Evolutionary conservation across 2,797 vertebrate genomes (phyloP), one percentile per base, ranked within the genome.

Genomic region (Otus scops): DNA sequence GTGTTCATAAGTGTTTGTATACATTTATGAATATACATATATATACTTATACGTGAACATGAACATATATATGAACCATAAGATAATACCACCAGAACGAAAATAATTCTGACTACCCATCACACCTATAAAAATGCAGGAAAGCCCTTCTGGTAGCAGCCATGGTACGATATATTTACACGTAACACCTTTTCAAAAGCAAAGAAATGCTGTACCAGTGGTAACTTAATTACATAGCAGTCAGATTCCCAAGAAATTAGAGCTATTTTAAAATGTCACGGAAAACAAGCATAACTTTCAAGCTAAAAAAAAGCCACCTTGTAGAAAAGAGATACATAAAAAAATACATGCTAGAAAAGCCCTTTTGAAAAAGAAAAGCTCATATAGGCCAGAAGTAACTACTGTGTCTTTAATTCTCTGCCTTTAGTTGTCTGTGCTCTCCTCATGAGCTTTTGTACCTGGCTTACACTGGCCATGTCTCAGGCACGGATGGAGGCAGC

Each of bases 151-250:
- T 94, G 39, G 48, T 76, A 84, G 76, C 41, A 88, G 53, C 45
- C 36, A 39, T 45, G 24, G 32, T 59, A 91, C 7, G 7, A 63
- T 27, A 38, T 77, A 92, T 95, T 93, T 84, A 85, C 14, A 74
- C 11, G 6, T 68, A 85, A 61, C n/a, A 89, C 3, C 21, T 96
- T 79, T 83, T 85, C 77, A 85, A 81, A 89, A 74, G 27, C 13
- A 28, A 60, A 68, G 28, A 10, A 17, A 53, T 82, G 28, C 39
- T 30, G 24, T 43, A 83, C 64, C n/a, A 45, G 26, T 26, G 56
- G 89, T 91, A 94, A 86, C 43, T 96, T 93, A 65, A 95, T 94
- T 91, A 65, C 36, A 86, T 2, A 89, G 68, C 57, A 89, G 39
- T 64, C 36, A 74, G 15, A 91, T 65, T 80, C 67, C 88, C 96